These are phyloP conservation scores for Nebria brevicollis DNA, from an alignment of 2,888 invertebrate species.

Conservation along the genomic window DNA sequence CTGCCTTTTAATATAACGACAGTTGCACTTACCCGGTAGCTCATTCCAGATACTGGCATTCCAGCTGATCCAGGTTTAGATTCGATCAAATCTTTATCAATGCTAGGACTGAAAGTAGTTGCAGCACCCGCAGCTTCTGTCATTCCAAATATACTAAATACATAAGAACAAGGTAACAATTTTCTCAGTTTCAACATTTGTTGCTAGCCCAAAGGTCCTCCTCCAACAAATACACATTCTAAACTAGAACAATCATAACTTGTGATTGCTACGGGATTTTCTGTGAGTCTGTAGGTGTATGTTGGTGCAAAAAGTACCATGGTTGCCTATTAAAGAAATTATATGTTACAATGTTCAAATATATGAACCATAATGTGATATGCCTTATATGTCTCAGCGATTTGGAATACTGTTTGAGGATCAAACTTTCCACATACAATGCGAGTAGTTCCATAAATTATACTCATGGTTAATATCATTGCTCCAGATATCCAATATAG, in stretches of 20 bases:
- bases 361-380: background rate
- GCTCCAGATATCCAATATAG: slow-evolving; percentile 56
- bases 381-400: slow-evolving; percentile 57
- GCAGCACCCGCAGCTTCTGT: slow-evolving; percentile 58
- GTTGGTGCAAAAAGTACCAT: slow-evolving; percentile 48
- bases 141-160: slow-evolving; percentile 60
- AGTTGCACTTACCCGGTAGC: slow-evolving; percentile 58
- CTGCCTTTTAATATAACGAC: too few species aligned
- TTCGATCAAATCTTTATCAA: slow-evolving; percentile 19
- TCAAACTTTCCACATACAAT: slow-evolving; percentile 51
- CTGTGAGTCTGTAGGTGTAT: slow-evolving; percentile 50
- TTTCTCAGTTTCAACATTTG: slow-evolving; percentile 50
- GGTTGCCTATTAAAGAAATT: slow-evolving; percentile 32
- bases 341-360: background rate
- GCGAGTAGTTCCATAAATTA: slow-evolving; percentile 50
- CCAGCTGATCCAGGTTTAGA: slow-evolving; percentile 48
- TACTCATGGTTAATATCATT: slow-evolving; percentile 49
- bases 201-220: slow-evolving; percentile 49
- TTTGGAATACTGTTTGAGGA: slow-evolving; percentile 49
- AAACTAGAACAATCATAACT: slow-evolving; percentile 38
- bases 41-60: slow-evolving; percentile 56
- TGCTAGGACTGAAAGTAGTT: slow-evolving; percentile 45
- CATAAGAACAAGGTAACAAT: slow-evolving; percentile 57
- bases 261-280: slow-evolving; percentile 44
- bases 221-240: slow-evolving; percentile 49